Evolutionary conservation across 30 jellyfish, hydroid and myxozoan genomes (phyloP).

Genomic region (Catostylus mosaicus): DNA sequence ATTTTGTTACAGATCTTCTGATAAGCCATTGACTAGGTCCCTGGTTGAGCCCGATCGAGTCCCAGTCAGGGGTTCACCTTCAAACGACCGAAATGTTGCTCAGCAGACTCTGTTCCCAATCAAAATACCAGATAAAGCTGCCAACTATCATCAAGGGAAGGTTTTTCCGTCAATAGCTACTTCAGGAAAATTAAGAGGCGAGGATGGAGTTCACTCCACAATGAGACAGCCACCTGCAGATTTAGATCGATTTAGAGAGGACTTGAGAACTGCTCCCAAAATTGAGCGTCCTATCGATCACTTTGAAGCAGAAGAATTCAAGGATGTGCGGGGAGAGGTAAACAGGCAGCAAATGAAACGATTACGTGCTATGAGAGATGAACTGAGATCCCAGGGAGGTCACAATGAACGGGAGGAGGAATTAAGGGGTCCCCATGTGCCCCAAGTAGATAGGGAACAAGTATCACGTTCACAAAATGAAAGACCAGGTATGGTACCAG

Average conservation of each 20-base stretch:
- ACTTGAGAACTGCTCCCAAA: not conserved
- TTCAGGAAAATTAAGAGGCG: not conserved
- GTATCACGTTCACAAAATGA: too few relatives aligned
- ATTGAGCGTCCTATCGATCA: not conserved
- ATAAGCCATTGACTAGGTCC: not conserved
- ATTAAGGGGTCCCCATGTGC: too few relatives aligned
- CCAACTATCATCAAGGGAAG: not conserved
- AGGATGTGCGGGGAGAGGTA: not conserved
- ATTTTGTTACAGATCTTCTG: not conserved
- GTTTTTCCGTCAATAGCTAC: not conserved
- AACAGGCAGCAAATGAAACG: not conserved
- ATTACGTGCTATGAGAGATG: not conserved
- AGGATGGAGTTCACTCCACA: not conserved
- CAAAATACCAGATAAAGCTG: slow-evolving; percentile 26
- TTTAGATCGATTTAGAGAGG: not conserved
- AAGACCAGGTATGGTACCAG: not conserved
- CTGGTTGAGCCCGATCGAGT: not conserved
- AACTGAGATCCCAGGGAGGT: not conserved
- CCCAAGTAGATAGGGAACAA: too few relatives aligned
- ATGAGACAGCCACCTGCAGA: not conserved
- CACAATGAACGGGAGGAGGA: too few relatives aligned
- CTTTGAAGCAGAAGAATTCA: not conserved
- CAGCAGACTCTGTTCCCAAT: slow-evolving; percentile 48
- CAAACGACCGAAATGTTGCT: slow-evolving; percentile 1
- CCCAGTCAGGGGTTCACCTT: not conserved